Conservation (phyloP, 2,888 invertebrate genomes). For the Julus scanicus region DNA sequence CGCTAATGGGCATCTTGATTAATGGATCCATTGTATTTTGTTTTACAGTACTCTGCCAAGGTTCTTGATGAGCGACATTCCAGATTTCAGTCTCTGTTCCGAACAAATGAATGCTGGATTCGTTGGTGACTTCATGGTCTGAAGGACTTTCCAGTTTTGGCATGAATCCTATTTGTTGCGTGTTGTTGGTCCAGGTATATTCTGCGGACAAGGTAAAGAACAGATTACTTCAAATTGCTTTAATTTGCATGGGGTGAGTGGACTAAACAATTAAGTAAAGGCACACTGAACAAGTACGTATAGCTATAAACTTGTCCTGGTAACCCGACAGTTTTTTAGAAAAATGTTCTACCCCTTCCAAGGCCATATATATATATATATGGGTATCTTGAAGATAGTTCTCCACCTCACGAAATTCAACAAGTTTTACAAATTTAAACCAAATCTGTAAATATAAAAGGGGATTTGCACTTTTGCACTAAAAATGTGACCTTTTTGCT, state of each 20-base stretch:
- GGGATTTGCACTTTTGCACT: no score
- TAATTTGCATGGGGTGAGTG: no score
- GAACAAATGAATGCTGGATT: neutral
- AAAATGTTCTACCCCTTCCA: no score
- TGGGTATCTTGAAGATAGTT: no score
- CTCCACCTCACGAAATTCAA: no score
- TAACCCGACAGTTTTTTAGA: no score
- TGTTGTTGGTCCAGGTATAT: neutral
- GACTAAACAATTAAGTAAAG: neutral
- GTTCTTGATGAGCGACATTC: neutral
- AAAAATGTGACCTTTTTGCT: no score
- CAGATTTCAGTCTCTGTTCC: neutral
- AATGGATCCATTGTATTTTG: neutral
- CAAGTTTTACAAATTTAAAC: no score
- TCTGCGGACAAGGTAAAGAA: neutral
- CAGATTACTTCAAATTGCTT: neutral
- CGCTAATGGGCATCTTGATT: neutral
- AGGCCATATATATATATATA: no score
- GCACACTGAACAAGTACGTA: neutral
- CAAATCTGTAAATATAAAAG: no score
- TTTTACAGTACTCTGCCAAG: neutral
- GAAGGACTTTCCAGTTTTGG: neutral
- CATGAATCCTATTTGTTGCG: neutral
- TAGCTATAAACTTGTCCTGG: no score
- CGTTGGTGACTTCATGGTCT: neutral